Conservation (phyloP, 2,888 invertebrate genomes). For the Brenthis hecate region DNA sequence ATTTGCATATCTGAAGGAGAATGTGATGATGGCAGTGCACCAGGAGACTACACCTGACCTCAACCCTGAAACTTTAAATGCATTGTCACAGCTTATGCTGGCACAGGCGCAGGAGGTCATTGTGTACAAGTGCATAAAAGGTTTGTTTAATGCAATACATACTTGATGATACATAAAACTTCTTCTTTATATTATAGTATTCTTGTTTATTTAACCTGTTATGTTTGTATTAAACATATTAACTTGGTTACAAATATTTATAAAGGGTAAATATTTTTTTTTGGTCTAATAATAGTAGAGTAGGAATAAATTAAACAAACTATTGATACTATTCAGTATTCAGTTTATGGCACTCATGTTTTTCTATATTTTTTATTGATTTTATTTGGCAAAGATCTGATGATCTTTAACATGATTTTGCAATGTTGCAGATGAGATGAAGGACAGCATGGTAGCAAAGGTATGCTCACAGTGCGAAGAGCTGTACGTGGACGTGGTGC, state of each 20-base stretch:
- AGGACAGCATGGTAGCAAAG: slow-evolving; percentile 95
- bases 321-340: too few species aligned
- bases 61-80: slow-evolving; percentile 93
- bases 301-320: too few species aligned
- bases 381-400: neutral
- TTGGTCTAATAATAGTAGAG: too few species aligned
- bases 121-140: slow-evolving; percentile 95
- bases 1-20: slow-evolving; percentile 91
- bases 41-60: slow-evolving; percentile 98
- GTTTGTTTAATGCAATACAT: slow-evolving; percentile 57
- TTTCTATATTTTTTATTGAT: too few species aligned
- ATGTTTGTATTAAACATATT: too few species aligned
- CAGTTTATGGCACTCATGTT: too few species aligned
- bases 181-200: too few species aligned
- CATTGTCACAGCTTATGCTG: slow-evolving; percentile 94
- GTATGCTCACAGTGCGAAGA: slow-evolving; percentile 96
- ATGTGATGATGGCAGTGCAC: slow-evolving; percentile 91
- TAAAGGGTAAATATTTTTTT: too few species aligned
- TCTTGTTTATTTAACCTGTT: too few species aligned
- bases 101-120: slow-evolving; percentile 99
- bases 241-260: too few species aligned
- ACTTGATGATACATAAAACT: neutral
- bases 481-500: slow-evolving; percentile 94
- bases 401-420: neutral
- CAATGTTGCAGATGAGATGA: slow-evolving; percentile 91